A percentile compares a stretch with the other conserved stretches of the same genome.
These are phyloP conservation scores for Ischnus inquisitorius DNA, from an alignment of 2,888 invertebrate species.

Conservation along the genomic window DNA sequence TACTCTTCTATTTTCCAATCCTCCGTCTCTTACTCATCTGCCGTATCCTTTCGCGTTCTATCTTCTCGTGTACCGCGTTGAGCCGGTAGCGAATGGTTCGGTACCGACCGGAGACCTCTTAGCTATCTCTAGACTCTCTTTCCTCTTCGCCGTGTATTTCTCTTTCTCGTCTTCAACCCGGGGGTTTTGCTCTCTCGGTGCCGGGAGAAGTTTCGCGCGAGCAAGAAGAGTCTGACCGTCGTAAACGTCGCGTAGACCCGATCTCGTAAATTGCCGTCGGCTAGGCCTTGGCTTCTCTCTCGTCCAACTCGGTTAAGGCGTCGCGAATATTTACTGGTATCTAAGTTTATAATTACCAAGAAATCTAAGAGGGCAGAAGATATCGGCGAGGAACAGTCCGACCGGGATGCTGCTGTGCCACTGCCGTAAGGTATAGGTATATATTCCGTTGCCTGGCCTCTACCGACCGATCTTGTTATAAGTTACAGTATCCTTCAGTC, in stretches of 20 bases:
- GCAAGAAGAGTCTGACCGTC: slow-evolving; percentile 45
- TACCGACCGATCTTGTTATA: slow-evolving; percentile 80
- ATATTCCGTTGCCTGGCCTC: slow-evolving; percentile 53
- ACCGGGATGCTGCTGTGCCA: slow-evolving; percentile 12
- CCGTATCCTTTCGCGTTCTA: slow-evolving; percentile 58
- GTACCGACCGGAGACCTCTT: slow-evolving; percentile 13
- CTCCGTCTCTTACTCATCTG: slow-evolving; percentile 59
- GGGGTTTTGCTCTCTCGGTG: slow-evolving; percentile 40
- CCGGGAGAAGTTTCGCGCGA: slow-evolving; percentile 39
- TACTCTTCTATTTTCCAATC: slow-evolving; percentile 41
- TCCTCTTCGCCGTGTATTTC: slow-evolving; percentile 13
- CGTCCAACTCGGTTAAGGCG: slow-evolving; percentile 59
- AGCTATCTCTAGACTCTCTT: slow-evolving; percentile 30
- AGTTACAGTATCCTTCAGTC: slow-evolving; percentile 74
- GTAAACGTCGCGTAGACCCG: slow-evolving; percentile 73
- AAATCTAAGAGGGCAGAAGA: slow-evolving; percentile 76
- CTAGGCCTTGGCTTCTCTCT: slow-evolving; percentile 62
- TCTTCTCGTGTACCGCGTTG: slow-evolving; percentile 44
- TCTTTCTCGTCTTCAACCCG: slow-evolving; percentile 21
- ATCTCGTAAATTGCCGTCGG: slow-evolving; percentile 81
- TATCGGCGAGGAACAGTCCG: slow-evolving; percentile 73
- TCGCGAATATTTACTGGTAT: slow-evolving; percentile 81
- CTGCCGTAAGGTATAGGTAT: slow-evolving; percentile 1
- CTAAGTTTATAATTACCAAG: slow-evolving; percentile 83
- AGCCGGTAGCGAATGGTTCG: slow-evolving; percentile 46